Percentiles rank a stretch among this genome's conserved stretches.
phyloP scores from a whole-genome alignment of 2,888 invertebrate genomes.

The Xanthorhoe designata region DNA sequence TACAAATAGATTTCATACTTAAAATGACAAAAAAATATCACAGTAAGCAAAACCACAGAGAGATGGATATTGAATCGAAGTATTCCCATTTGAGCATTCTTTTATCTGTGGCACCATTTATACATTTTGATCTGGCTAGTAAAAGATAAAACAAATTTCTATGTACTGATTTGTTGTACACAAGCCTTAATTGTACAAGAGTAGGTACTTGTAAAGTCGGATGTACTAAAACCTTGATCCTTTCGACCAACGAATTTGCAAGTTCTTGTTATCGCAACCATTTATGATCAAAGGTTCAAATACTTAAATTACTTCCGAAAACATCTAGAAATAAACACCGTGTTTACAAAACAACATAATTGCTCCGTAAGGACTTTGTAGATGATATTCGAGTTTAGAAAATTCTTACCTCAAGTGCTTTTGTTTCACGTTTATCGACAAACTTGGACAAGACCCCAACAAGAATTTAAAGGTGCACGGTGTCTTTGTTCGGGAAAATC shows the following conservation, averaged over 20 bases:
- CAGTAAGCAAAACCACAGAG: too few relatives aligned
- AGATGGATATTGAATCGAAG: too few relatives aligned
- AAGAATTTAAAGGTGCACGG: slow-evolving; percentile 26
- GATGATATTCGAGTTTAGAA: slow-evolving; percentile 1
- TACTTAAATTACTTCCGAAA: not conserved
- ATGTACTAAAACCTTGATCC: too few relatives aligned
- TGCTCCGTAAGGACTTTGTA: not conserved
- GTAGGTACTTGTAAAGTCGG: too few relatives aligned
- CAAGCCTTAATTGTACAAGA: too few relatives aligned
- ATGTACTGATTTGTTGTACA: too few relatives aligned
- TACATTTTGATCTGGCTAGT: too few relatives aligned
- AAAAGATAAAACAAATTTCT: too few relatives aligned
- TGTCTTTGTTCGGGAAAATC: slow-evolving; percentile 16
- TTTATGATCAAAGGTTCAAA: not conserved
- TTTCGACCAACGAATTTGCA: not conserved
- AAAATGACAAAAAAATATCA: too few relatives aligned
- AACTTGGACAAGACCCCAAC: slow-evolving; percentile 32
- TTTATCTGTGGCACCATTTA: too few relatives aligned
- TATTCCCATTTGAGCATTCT: too few relatives aligned
- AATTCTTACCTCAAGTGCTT: slow-evolving; percentile 20
- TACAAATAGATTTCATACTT: too few relatives aligned
- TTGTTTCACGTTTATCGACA: slow-evolving; percentile 38
- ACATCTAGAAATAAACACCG: not conserved
- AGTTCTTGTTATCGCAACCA: not conserved
- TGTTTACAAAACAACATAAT: not conserved